Percentiles rank a stretch among this genome's conserved stretches.
These are phyloP conservation scores for Oligia fasciuncula DNA, from an alignment of 2,888 invertebrate genomes.

Conservation along the genomic window DNA sequence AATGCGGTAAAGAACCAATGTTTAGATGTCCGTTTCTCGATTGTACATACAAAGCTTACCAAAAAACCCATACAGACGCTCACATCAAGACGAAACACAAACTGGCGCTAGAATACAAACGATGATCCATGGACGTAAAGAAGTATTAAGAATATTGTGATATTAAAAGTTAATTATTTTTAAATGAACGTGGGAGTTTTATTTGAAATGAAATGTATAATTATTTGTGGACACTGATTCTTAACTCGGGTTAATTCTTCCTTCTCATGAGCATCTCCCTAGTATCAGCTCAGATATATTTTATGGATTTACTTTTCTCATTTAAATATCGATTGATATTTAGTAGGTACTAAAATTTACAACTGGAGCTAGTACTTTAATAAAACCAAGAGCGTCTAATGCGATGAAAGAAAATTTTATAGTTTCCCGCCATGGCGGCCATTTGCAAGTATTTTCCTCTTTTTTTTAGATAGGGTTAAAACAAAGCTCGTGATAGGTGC, in stretches of 20 bases:
- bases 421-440: too few relatives aligned
- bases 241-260: neutral
- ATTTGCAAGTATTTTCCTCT: too few relatives aligned
- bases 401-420: too few relatives aligned
- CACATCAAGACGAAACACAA: constrained; percentile 89
- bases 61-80: constrained; percentile 88
- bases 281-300: neutral
- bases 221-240: neutral
- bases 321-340: too few relatives aligned
- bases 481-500: too few relatives aligned
- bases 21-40: constrained; percentile 87
- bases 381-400: too few relatives aligned
- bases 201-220: constrained; percentile 46
- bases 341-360: too few relatives aligned
- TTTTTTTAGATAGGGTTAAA: too few relatives aligned
- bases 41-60: constrained; percentile 88
- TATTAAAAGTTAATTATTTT: constrained; percentile 83
- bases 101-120: constrained; percentile 90
- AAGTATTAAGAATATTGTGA: constrained; percentile 79
- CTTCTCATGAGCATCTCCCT: neutral
- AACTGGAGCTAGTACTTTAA: too few relatives aligned
- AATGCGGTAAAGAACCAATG: constrained; percentile 91
- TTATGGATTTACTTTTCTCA: too few relatives aligned
- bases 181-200: constrained; percentile 63
- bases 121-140: constrained; percentile 72